Percentiles rank a stretch among this genome's conserved stretches.
Conservation (phyloP, 2,888 invertebrate genomes). For the Mermis nigrescens region DNA sequence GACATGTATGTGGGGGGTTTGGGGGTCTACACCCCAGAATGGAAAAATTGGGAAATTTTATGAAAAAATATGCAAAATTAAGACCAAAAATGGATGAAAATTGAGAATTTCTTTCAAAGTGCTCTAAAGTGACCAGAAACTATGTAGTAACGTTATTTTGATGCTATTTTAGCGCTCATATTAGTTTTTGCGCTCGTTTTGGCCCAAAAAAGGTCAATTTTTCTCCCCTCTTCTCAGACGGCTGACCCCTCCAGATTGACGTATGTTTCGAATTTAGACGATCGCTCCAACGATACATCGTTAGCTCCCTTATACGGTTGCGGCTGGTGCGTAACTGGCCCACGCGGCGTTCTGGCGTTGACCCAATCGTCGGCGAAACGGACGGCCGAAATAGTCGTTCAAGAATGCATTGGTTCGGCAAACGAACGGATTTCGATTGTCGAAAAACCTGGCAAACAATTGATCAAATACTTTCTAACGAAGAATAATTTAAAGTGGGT, state of each 20-base stretch:
- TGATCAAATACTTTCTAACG: not conserved
- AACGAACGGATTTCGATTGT: too few species aligned
- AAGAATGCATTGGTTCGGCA: not conserved
- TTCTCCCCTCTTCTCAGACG: not conserved
- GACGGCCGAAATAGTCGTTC: not conserved
- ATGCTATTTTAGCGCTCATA: too few species aligned
- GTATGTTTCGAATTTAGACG: not conserved
- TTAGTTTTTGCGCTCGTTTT: too few species aligned
- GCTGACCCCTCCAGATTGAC: not conserved
- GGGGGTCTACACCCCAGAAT: too few species aligned
- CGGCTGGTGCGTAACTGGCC: slow-evolving; percentile 12
- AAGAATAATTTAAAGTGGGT: slow-evolving; percentile 2
- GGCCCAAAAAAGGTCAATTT: too few species aligned
- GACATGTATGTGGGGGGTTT: too few species aligned
- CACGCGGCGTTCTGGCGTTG: slow-evolving; percentile 9
- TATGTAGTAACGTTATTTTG: too few species aligned
- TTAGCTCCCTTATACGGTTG: slow-evolving; percentile 7
- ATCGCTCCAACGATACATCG: not conserved
- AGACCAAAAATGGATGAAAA: too few species aligned
- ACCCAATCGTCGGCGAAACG: slow-evolving; percentile 9
- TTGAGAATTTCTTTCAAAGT: too few species aligned
- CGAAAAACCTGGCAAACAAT: not conserved
- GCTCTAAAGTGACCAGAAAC: too few species aligned
- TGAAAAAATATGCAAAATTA: too few species aligned
- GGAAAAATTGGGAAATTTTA: too few species aligned